These are phyloP conservation scores for Heliornis fulica DNA, from an alignment of 2,113 vertebrate genomes.

Conservation along the genomic window DNA sequence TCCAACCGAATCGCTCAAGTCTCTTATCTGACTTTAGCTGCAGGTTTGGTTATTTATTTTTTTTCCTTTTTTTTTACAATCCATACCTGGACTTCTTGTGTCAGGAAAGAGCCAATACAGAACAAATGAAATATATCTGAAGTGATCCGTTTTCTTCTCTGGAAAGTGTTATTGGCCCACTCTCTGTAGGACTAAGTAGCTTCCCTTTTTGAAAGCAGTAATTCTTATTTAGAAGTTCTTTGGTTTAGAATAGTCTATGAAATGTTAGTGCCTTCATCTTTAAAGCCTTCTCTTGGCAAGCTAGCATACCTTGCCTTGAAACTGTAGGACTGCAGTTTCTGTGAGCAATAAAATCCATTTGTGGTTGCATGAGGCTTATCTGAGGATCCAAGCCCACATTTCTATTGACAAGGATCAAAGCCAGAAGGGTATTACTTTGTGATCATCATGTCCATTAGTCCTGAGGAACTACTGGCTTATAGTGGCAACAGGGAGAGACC, in stretches of 20 bases:
- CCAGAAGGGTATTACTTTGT: neutral
- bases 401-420: neutral
- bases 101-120: neutral
- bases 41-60: neutral
- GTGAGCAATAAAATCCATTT: neutral
- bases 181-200: neutral
- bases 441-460: neutral
- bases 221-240: neutral
- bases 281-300: neutral
- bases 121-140: neutral
- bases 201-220: neutral
- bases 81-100: neutral
- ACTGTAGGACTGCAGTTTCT: neutral
- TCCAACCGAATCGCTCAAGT: constrained; percentile 45
- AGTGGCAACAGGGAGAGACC: neutral
- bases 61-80: neutral
- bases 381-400: neutral
- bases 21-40: constrained; percentile 53
- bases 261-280: neutral
- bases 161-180: neutral
- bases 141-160: neutral
- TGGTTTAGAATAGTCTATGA: neutral
- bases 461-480: neutral
- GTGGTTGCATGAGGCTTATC: neutral
- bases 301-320: neutral